These are phyloP conservation scores for Ondatra zibethicus DNA, from an alignment of 2,113 vertebrate genomes.

Conservation along the genomic window DNA sequence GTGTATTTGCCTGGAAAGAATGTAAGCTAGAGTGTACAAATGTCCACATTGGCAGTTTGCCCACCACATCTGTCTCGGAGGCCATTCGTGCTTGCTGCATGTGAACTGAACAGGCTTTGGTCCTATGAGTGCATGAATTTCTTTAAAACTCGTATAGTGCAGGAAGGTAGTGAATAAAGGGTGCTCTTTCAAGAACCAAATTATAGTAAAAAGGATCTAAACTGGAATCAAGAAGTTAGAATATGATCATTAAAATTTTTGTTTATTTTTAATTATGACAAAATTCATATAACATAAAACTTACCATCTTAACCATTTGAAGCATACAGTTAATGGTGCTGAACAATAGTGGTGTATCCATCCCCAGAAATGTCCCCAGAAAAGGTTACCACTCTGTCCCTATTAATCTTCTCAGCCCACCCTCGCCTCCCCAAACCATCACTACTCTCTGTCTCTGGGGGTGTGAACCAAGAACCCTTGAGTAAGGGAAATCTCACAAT, in stretches of 20 bases:
- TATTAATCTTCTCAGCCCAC: neutral
- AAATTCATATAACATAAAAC: neutral
- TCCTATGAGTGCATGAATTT: neutral
- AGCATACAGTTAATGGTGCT: neutral
- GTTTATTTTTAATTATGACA: neutral
- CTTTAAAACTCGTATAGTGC: neutral
- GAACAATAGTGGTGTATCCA: neutral
- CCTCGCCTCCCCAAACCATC: too few species aligned
- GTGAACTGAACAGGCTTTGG: neutral
- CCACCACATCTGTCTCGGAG: neutral
- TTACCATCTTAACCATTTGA: neutral
- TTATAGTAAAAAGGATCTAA: neutral
- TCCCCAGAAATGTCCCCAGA: neutral
- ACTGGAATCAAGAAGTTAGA: neutral
- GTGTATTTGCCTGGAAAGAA: neutral
- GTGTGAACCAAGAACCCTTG: neutral
- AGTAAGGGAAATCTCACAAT: accelerated
- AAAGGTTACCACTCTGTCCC: neutral
- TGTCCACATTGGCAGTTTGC: neutral
- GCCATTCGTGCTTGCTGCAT: neutral
- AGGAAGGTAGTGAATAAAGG: neutral
- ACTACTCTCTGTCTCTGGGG: neutral
- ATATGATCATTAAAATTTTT: neutral
- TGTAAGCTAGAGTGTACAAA: neutral
- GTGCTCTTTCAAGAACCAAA: neutral